These are phyloP conservation scores for Gryllus bimaculatus DNA, from an alignment of 1,140 invertebrate genomes.

Conservation along the genomic window DNA sequence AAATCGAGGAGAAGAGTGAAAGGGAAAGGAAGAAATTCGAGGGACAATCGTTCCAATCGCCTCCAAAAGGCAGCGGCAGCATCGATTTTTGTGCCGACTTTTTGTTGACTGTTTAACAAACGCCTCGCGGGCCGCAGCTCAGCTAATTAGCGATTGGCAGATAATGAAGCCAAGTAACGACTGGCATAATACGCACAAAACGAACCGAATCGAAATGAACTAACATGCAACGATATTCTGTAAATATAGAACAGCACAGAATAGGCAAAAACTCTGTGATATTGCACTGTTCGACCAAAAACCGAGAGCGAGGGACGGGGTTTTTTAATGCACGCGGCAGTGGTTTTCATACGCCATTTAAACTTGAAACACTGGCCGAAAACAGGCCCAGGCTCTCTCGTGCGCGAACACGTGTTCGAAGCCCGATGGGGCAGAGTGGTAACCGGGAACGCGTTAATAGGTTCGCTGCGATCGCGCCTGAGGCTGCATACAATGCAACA, in stretches of 20 bases:
- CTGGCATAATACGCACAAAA: not conserved
- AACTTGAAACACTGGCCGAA: not conserved
- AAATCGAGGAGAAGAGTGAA: too few species aligned
- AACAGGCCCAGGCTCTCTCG: too few species aligned
- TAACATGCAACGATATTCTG: not conserved
- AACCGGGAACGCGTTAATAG: too few species aligned
- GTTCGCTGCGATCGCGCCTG: too few species aligned
- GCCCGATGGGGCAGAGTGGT: too few species aligned
- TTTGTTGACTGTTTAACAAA: not conserved
- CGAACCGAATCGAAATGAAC: not conserved
- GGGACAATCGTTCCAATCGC: too few species aligned
- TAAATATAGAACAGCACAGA: not conserved
- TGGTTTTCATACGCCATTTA: not conserved
- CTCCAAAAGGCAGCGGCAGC: too few species aligned
- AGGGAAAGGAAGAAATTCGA: too few species aligned
- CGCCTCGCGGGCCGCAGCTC: not conserved
- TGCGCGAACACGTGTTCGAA: too few species aligned
- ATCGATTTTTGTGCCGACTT: not conserved
- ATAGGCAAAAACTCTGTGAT: not conserved
- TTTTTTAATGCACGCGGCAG: not conserved
- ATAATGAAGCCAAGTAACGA: conserved; percentile 1
- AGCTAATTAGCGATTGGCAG: not conserved
- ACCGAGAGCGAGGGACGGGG: not conserved
- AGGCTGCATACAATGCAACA: too few species aligned
- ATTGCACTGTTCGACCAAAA: not conserved